Evolutionary conservation across 2,113 vertebrate genomes (phyloP), one percentile per base, ranked within the genome.

Genomic region (Tragelaphus strepsiceros): DNA sequence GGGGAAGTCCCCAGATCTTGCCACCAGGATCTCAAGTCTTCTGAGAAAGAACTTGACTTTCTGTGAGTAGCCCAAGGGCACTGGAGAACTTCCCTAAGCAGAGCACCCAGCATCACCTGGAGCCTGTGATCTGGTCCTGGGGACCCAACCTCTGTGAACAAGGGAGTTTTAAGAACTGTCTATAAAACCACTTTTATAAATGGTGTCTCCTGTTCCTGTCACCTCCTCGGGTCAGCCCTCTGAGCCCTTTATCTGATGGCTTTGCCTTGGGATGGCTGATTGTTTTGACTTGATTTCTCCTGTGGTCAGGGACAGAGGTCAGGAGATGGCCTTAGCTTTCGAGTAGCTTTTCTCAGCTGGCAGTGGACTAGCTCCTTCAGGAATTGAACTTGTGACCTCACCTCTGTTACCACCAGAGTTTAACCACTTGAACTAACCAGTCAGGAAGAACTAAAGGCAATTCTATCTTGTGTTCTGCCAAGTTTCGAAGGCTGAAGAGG

Each of bases 131-230:
- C 32, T 58, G 35, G 53, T 32, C 43, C 6, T 53, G 11, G 24
- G 54, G 11, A 28, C 16, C 12, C 32, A n/a, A 12, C 35, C 32
- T 12, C 56, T 2, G 11, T 67, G 32, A 32, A 39, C 15, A 35
- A 46, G 56, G 7, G 2, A 17, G 35, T 54, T 46, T 62, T 32
- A 81, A 54, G 88, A 81, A 17, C 1, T 13, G 14, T 9, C 82
- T 81, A 43, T 5, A 15, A 15, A 32, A 30, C 17, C n/a, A 19
- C 54, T 5, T 71, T n/a, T 10, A 0, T 21, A 17, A 10, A 35
- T 1, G 19, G 35, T 6, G 3, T 1, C 16, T 24, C n/a, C 53
- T 22, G 21, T 14, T n/a, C 16, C 16, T 0, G 11, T 16, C 51
- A 7, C 39, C 32, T 16, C 11, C 26, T 2, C 0, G 3, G 22